phyloP scores from a whole-genome alignment of 2,888 invertebrate genomes.

The Amaurobius ferox region DNA sequence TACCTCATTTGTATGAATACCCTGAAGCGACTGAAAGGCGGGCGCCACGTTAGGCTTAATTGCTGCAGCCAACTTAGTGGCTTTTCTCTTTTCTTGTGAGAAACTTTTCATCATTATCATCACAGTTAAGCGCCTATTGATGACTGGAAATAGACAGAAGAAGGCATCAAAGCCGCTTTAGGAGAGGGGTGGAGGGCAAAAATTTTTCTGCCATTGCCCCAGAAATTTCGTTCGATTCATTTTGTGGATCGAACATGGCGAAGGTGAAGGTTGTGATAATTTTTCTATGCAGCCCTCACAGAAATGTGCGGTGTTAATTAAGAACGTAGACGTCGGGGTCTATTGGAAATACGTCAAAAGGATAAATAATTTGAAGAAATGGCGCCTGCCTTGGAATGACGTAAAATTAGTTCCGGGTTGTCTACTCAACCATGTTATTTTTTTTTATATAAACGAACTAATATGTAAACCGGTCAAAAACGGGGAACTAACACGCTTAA shows the following conservation, averaged over 20 bases:
- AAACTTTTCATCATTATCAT: constrained; percentile 71
- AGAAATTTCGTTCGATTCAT: constrained; percentile 24
- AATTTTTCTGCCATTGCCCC: constrained; percentile 14
- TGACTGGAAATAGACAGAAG: constrained; percentile 26
- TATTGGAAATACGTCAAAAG: constrained; percentile 47
- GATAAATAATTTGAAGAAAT: neutral
- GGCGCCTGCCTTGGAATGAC: neutral
- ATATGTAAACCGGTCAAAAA: too few relatives aligned
- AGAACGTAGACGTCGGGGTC: constrained; percentile 25
- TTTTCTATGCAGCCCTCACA: neutral
- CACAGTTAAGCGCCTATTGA: constrained; percentile 57
- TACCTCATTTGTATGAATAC: constrained; percentile 70
- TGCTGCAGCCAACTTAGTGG: constrained; percentile 48
- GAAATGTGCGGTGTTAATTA: constrained; percentile 32
- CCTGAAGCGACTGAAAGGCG: constrained; percentile 61
- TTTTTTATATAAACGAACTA: too few relatives aligned
- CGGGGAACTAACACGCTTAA: too few relatives aligned
- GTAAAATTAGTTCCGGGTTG: too few relatives aligned
- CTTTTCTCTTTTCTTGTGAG: constrained; percentile 43
- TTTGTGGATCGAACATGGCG: constrained; percentile 24
- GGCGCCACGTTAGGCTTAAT: constrained; percentile 65
- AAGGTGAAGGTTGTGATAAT: constrained; percentile 11
- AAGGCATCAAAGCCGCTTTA: constrained; percentile 43
- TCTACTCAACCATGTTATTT: too few relatives aligned
- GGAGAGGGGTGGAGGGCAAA: constrained; percentile 21